Evolutionary conservation across 2,113 vertebrate species (phyloP), one percentile per base, ranked within the genome.

Genomic region (Terrapene triunguis): DNA sequence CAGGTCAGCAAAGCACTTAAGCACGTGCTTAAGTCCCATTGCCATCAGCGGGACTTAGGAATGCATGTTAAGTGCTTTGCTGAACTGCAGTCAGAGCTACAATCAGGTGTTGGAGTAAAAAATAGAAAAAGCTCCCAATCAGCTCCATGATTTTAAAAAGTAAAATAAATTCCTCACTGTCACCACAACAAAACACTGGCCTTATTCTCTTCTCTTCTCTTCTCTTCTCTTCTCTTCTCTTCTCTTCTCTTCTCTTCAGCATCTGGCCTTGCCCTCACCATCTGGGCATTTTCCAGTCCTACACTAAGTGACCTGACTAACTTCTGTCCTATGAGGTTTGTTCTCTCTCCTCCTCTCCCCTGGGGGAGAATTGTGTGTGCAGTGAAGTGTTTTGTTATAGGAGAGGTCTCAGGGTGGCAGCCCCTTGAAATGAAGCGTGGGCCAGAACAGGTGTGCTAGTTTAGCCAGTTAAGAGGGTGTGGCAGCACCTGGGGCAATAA

Each of bases 51-150:
- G n/a, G 69, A 42, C 5, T 19, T 21, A 10, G 38, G 38, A 42
- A 42, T 74, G 69, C 38, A 42, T 12, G 9, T 74, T 62, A 57
- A 0, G 0, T 62, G 72, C 38, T 85, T 38, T 42, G n/a, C 79
- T 83, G 81, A 82, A 72, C 38, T 51, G 24, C 55, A 81, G 27
- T 5, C 8, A 22, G 84, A 27, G 44, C 83, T 35, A 29, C 51
- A 82, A 51, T 19, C 19, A 87, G 79, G 21, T 6, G 0, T 9
- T 35, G 19, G n/a, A 2, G 25, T 22, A n/a, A 38, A 35, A 85
- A 47, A 35, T n/a, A 32, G 50, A 83, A 32, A 57, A 72, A 29
- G 78, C 27, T 62, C 82, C 87, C 59, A 48, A 6, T 35, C 84
- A 93, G 82, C 74, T 85, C 82, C 74, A 85, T 62, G 42, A 12